Evolutionary conservation across 2,113 vertebrate genomes (phyloP).

Genomic region (Seriola aureovittata): DNA sequence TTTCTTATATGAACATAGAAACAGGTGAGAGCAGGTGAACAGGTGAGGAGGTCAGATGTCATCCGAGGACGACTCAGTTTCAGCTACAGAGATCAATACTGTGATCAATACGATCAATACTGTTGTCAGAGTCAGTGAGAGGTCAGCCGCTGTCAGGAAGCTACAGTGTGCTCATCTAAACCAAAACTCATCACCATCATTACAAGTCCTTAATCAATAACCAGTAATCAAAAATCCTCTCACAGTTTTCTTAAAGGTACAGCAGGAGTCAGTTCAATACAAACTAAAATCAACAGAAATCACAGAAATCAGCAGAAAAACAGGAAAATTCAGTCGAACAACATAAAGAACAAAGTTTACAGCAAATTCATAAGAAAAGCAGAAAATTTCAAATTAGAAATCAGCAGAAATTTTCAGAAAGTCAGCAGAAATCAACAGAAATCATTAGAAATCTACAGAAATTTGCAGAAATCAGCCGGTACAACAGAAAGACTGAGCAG

Average conservation of each 20-base stretch:
- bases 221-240: slow-evolving; percentile 5
- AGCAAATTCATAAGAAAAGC: no score
- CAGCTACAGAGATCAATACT: slow-evolving; percentile 24
- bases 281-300: neutral
- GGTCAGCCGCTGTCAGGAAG: neutral
- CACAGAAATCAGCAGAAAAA: neutral
- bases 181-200: neutral
- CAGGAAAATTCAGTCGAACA: neutral
- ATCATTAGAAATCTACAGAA: neutral
- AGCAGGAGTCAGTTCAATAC: slow-evolving; percentile 19
- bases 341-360: no score
- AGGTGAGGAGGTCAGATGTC: slow-evolving; percentile 32
- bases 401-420: neutral
- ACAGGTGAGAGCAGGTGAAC: slow-evolving; percentile 20
- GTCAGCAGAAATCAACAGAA: neutral
- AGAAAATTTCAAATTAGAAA: no score
- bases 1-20: slow-evolving; percentile 65
- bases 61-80: neutral
- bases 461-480: no score
- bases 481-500: neutral
- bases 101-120: slow-evolving; percentile 1
- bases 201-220: slow-evolving; percentile 32
- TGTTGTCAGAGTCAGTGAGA: slow-evolving; percentile 1
- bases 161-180: slow-evolving; percentile 39
- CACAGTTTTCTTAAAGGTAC: neutral